These are phyloP conservation scores for Tyria jacobaeae DNA, from an alignment of 2,888 invertebrate genomes.

Conservation along the genomic window DNA sequence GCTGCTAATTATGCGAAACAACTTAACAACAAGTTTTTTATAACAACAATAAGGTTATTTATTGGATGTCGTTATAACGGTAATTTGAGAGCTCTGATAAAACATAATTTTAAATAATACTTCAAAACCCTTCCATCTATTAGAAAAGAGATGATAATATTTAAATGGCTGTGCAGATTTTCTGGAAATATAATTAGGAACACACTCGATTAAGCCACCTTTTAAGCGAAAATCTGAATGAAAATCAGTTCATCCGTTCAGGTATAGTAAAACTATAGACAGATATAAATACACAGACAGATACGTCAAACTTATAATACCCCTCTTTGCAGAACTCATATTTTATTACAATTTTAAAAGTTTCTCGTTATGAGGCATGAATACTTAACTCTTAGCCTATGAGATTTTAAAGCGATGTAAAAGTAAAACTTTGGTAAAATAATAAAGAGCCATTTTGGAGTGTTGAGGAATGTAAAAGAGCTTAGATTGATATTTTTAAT, in stretches of 20 bases:
- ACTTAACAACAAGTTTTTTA: constrained; percentile 35
- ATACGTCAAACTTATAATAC: too few relatives aligned
- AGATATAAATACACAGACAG: too few relatives aligned
- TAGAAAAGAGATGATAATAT: too few relatives aligned
- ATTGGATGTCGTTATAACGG: constrained; percentile 28
- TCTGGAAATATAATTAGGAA: too few relatives aligned
- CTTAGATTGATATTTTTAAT: constrained; percentile 70
- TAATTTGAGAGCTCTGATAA: constrained; percentile 33
- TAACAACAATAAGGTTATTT: constrained; percentile 23
- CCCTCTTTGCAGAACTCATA: constrained; percentile 34
- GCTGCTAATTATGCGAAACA: constrained; percentile 41
- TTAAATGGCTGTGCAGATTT: too few relatives aligned
- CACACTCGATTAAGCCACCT: too few relatives aligned
- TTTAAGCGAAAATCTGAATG: too few relatives aligned
- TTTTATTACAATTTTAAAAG: too few relatives aligned
- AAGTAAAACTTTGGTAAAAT: constrained; percentile 39
- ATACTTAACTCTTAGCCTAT: constrained; percentile 24
- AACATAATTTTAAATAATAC: constrained; percentile 27
- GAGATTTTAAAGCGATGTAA: constrained; percentile 16
- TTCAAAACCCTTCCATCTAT: too few relatives aligned
- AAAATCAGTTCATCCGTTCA: too few relatives aligned
- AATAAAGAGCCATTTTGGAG: constrained; percentile 35
- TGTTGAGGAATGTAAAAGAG: constrained; percentile 40
- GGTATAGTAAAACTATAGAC: too few relatives aligned
- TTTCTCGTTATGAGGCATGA: constrained; percentile 29